Conservation (phyloP, 2,888 invertebrate species). For the Phania funesta region DNA sequence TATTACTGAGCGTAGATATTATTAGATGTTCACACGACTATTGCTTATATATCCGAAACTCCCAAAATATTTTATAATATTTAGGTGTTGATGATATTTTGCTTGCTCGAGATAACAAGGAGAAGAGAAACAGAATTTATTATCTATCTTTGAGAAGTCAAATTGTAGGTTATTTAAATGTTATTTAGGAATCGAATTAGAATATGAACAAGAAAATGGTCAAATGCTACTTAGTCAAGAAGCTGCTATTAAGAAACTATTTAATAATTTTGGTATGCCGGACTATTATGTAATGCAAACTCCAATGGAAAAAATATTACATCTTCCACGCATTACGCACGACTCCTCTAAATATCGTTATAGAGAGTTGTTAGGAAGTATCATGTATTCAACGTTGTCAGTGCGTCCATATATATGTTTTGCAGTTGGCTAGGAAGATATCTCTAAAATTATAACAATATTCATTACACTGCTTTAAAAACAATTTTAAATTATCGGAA, state of each 20-base stretch:
- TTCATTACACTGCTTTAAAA: not conserved
- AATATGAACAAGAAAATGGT: not conserved
- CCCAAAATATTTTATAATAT: not conserved
- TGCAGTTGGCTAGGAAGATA: not conserved
- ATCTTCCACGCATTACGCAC: not conserved
- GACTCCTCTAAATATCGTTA: not conserved
- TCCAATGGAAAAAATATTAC: not conserved
- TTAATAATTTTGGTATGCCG: not conserved
- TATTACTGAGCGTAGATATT: too few species aligned
- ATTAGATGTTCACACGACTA: not conserved
- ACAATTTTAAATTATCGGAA: not conserved
- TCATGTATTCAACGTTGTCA: slow-evolving; percentile 1
- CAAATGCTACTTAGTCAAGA: not conserved
- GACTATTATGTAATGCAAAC: not conserved
- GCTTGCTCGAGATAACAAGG: not conserved
- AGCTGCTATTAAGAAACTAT: not conserved
- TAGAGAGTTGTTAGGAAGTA: not conserved
- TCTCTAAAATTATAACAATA: not conserved
- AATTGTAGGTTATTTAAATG: not conserved
- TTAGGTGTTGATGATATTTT: not conserved
- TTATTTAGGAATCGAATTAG: not conserved
- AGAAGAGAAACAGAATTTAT: not conserved
- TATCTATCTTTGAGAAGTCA: slow-evolving; percentile 1
- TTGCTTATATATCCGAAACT: not conserved
- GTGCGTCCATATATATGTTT: slow-evolving; percentile 2